phyloP scores from a whole-genome alignment of 2,797 vertebrate genomes.

The Chaetodon trifasciatus region DNA sequence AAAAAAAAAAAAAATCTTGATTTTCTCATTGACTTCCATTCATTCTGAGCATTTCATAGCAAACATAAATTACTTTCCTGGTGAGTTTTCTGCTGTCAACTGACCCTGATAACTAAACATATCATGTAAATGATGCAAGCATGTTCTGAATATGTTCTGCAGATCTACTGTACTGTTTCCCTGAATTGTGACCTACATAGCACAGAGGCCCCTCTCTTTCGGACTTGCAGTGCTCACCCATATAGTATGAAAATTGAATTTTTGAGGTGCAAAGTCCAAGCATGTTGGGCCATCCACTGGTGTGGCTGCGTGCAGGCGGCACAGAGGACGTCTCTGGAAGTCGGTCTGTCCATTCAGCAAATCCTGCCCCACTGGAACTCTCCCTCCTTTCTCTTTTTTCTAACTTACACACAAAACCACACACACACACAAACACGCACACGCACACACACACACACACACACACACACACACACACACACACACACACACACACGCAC shows the following conservation, averaged over 20 bases:
- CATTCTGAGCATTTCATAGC: not conserved
- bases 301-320: conserved; percentile 44
- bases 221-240: not conserved
- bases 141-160: not conserved
- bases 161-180: conserved; percentile 11
- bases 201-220: not conserved
- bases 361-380: conserved; percentile 21
- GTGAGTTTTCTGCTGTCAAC: not conserved
- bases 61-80: not conserved
- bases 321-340: conserved; percentile 34
- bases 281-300: conserved; percentile 37
- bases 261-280: conserved; percentile 21
- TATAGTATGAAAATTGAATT: conserved; percentile 49
- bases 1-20: not conserved
- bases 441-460: conserved; percentile 22
- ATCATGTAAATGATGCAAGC: not conserved
- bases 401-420: conserved; percentile 19
- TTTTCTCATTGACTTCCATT: not conserved
- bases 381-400: conserved; percentile 18
- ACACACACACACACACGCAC: conserved; percentile 18
- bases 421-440: conserved; percentile 17
- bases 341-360: conserved; percentile 57
- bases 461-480: conserved; percentile 19
- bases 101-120: not conserved
- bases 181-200: conserved; percentile 29